Conservation (phyloP, 2,113 vertebrate species). For the Dolichotis patagonum region DNA sequence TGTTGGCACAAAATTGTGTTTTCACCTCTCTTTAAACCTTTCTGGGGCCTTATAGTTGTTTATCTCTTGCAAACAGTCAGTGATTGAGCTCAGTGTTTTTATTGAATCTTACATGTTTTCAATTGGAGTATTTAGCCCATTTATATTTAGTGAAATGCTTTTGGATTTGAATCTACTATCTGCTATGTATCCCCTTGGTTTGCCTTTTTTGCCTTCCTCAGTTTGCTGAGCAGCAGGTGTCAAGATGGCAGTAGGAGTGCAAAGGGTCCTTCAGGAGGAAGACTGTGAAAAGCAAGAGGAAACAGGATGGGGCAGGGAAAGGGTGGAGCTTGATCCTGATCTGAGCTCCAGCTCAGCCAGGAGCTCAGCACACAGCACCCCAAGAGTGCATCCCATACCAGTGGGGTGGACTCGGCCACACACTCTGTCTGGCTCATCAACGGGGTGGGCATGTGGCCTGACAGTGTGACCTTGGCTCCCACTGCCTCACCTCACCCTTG, state of each 20-base stretch:
- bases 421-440: background rate
- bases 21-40: background rate
- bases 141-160: background rate
- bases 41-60: no score
- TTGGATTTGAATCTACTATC: background rate
- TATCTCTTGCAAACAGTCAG: no score
- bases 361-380: background rate
- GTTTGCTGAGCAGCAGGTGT: background rate
- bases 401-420: background rate
- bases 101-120: background rate
- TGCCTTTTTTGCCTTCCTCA: background rate
- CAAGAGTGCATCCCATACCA: background rate
- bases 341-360: background rate
- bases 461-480: background rate
- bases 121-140: background rate
- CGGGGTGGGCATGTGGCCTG: background rate
- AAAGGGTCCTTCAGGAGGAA: background rate
- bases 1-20: rapidly evolving
- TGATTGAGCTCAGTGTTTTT: background rate
- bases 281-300: background rate
- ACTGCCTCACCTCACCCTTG: background rate
- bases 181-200: background rate
- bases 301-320: background rate
- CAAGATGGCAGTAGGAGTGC: background rate
- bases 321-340: background rate